Conservation (phyloP, 2,113 vertebrate species). For the Pedionomus torquatus region DNA sequence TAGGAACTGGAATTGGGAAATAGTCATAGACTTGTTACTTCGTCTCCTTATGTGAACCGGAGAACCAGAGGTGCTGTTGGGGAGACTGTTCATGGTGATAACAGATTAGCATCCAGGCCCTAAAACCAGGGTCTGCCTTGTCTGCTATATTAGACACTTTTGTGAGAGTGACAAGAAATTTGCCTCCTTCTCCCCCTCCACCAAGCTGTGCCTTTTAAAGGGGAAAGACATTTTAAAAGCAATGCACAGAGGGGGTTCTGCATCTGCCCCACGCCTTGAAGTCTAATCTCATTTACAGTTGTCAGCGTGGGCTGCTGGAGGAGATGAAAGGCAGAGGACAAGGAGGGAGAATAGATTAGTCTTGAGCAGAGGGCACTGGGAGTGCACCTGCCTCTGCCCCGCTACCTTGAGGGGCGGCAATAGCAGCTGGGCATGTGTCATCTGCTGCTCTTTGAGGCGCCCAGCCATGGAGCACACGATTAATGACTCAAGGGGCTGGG, state of each 20-base stretch:
- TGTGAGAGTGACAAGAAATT: background rate
- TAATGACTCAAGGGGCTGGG: slow-evolving; percentile 59
- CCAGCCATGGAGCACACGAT: slow-evolving; percentile 67
- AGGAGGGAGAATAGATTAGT: slow-evolving; percentile 61
- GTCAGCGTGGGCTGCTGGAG: slow-evolving; percentile 49
- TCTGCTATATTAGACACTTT: background rate
- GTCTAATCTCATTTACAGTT: slow-evolving; percentile 76
- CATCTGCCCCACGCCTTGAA: slow-evolving; percentile 28
- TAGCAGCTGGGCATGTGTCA: slow-evolving; percentile 71
- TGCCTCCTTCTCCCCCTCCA: background rate
- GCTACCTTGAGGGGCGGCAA: slow-evolving; percentile 27
- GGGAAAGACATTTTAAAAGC: slow-evolving; percentile 13
- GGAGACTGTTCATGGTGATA: background rate
- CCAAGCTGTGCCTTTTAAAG: background rate
- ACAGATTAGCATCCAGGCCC: background rate
- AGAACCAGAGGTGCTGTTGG: background rate
- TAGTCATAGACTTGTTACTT: background rate
- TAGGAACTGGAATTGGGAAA: background rate
- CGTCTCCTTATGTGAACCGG: background rate
- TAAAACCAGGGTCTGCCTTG: background rate
- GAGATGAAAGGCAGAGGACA: slow-evolving; percentile 63
- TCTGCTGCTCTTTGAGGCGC: slow-evolving; percentile 68
- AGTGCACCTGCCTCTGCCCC: slow-evolving; percentile 59
- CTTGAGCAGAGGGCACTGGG: slow-evolving; percentile 71
- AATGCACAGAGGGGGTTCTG: slow-evolving; percentile 9